Evolutionary conservation across 2,113 vertebrate genomes (phyloP).

Genomic region (Casuarius casuarius): DNA sequence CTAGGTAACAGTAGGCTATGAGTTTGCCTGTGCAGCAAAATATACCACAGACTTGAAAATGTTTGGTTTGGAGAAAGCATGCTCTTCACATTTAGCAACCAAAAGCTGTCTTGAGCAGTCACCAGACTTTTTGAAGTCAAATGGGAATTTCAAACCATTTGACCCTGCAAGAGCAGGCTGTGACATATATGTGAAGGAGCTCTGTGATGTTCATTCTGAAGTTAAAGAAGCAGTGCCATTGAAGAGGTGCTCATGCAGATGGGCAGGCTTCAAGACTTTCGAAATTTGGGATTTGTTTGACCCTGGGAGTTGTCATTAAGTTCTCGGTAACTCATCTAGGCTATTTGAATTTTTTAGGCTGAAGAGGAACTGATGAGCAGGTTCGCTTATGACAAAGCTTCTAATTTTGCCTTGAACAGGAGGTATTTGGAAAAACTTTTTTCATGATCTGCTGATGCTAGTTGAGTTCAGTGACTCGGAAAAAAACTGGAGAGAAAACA

Average conservation of each 20-base stretch:
- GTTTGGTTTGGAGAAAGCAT: not conserved
- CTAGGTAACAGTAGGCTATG: not conserved
- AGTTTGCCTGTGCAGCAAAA: not conserved
- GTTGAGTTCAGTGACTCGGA: not conserved
- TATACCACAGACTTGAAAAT: not conserved
- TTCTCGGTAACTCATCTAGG: not conserved
- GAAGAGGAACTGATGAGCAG: not conserved
- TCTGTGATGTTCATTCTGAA: not conserved
- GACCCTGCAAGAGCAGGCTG: not conserved
- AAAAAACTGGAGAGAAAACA: conserved; percentile 9
- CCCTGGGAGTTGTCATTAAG: not conserved
- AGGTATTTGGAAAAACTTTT: not conserved
- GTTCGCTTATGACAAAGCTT: conserved; percentile 23
- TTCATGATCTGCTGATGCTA: not conserved
- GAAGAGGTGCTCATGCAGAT: not conserved
- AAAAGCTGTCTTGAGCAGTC: not conserved
- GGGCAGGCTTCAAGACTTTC: not conserved
- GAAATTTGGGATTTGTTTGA: conserved; percentile 23
- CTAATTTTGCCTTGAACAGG: not conserved
- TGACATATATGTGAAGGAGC: not conserved
- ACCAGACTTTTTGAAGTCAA: not conserved
- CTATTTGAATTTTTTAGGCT: conserved; percentile 11
- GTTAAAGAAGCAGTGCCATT: not conserved
- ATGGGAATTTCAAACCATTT: not conserved
- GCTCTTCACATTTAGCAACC: not conserved